Base-by-base conservation (phyloP, 2,888 invertebrate species). In the Lypha dubia region DNA sequence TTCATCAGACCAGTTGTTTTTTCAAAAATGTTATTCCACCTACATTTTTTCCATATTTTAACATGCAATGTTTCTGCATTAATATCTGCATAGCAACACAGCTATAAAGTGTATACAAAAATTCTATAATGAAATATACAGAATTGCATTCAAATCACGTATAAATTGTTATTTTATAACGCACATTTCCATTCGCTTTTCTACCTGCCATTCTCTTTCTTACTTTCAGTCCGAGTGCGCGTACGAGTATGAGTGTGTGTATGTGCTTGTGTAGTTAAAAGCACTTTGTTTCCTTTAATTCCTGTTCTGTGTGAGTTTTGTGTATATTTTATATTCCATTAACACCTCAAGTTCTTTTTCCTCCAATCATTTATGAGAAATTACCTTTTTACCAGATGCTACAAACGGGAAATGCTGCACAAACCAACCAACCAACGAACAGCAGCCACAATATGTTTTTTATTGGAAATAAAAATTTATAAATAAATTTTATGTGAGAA, bases 61-160 rank as follows among this genome's bases (percentile, higher is more conserved):
- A 68, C 53, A 15, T 35, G 22, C 7, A 74, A 79, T 81, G 77
- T 70, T 56, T 60, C n/a, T 70, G 81, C 77, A 84, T 84, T 79
- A 84, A 84, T 77, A 81, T 60, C 35, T 70, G 56, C 56, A 62
- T 35, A 28, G 44, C 22, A 60, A 24, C 38, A 28, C 3, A 56
- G 56, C 56, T 38, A 38, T 32, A 62, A 32, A 38, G 24, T 24
- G 28, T 17, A 38, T 22, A 58, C 46, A 38, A 38, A 51, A 53
- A 32, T 24, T 13, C 7, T 44, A 32, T 56, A 58, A 70, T 44
- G 32, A 58, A 67, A 58, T 24, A 32, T 62, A 63, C 56, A 51
- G 49, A 77, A 81, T 81, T 84, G 84, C 84, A 84, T 84, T 84
- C 84, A 81, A 79, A 81, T 74, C 81, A 84, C 84, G 84, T 84